Percentiles rank a stretch among this genome's conserved stretches.
Evolutionary conservation across 2,113 vertebrate species (phyloP).

Genomic region (human): DNA sequence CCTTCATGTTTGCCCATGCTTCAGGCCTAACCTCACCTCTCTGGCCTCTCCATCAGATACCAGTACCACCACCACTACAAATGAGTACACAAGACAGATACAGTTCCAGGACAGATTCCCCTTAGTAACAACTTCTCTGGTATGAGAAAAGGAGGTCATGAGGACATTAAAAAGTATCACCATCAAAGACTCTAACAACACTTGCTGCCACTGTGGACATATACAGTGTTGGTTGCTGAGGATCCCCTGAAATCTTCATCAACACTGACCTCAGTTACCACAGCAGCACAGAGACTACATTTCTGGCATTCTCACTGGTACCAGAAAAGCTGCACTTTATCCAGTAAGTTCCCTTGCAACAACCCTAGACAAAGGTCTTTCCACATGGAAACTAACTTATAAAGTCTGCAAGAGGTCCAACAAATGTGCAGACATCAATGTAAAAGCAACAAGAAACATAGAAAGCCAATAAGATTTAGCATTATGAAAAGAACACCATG

Average conservation of each 20-base stretch:
- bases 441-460: not conserved
- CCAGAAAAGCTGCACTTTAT: not conserved
- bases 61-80: not conserved
- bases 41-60: not conserved
- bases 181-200: no score
- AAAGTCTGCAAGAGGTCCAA: not conserved
- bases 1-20: not conserved
- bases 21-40: not conserved
- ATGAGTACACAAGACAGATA: not conserved
- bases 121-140: not conserved
- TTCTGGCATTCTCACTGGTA: not conserved
- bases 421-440: not conserved
- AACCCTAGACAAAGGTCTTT: not conserved
- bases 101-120: not conserved
- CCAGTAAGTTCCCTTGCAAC: not conserved
- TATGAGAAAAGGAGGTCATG: not conserved
- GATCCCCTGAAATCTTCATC: not conserved
- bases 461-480: not conserved
- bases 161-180: not conserved
- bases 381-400: not conserved
- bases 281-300: not conserved
- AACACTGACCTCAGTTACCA: not conserved
- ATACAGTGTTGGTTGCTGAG: not conserved
- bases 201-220: not conserved
- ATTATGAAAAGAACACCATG: not conserved